Conservation (phyloP, 1,140 invertebrate genomes). For the Eumaeus atala region DNA sequence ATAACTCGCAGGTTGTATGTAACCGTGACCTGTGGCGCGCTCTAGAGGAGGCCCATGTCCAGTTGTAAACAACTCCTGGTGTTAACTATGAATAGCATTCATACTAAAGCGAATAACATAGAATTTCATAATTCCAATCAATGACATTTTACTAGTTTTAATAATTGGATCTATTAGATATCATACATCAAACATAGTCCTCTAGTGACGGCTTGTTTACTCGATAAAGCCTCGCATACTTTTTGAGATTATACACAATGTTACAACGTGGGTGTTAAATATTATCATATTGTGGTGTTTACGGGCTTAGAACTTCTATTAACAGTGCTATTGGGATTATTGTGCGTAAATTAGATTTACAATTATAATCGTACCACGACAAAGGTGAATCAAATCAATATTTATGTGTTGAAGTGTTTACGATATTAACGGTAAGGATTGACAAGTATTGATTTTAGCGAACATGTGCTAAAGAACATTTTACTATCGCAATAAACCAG, state of each 20-base stretch:
- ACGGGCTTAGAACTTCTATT: slow-evolving; percentile 17
- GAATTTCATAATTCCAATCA: too few species aligned
- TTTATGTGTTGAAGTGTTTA: background rate
- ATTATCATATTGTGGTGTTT: slow-evolving; percentile 22
- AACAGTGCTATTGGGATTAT: slow-evolving; percentile 20
- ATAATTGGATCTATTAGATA: background rate
- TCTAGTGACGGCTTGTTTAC: slow-evolving; percentile 33
- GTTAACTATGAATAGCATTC: too few species aligned
- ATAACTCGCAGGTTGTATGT: too few species aligned
- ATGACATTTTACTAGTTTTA: background rate
- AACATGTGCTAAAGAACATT: too few species aligned
- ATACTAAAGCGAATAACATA: too few species aligned
- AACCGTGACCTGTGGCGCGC: too few species aligned
- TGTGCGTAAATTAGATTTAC: background rate
- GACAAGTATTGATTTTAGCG: too few species aligned
- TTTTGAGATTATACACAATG: slow-evolving; percentile 29
- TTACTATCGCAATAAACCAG: too few species aligned
- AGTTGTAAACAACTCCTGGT: too few species aligned
- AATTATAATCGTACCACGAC: slow-evolving; percentile 7
- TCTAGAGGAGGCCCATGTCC: too few species aligned
- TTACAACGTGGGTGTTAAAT: slow-evolving; percentile 23
- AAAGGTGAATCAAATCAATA: slow-evolving; percentile 9
- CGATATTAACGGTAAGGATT: too few species aligned
- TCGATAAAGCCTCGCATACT: slow-evolving; percentile 42
- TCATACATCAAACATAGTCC: background rate